Base-by-base conservation (phyloP, 2,797 vertebrate genomes). In the Anguilla obscura region DNA sequence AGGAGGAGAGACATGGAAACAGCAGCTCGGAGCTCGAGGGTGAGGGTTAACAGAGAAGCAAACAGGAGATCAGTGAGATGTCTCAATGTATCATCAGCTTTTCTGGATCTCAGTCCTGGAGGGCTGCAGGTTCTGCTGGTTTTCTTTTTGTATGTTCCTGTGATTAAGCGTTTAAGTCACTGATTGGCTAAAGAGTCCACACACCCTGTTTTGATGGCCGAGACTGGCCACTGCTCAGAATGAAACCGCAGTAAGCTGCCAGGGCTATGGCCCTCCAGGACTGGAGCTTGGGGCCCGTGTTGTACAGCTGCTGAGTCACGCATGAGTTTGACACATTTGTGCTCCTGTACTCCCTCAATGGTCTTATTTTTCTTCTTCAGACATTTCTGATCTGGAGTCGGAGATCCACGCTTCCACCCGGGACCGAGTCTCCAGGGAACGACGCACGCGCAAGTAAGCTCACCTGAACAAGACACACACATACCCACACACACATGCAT, bases 1-100 rank as follows among this genome's bases (percentile, higher is more conserved):
- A 96, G 87, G 0, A 96, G 24, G 96, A 95, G 71, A 91, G 5
- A 0, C 93, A 40, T 36, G 83, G 33, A 21, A 87, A 93, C 90
- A 96, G 95, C 91, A 99, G 97, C 95, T 99, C 98, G 0, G 93
- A 88, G 4, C 91, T 98, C 89, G 98, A 99, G 0, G 98, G 99
- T 99, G 94, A 94, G 93, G 16, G 27, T 60, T 27, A 21, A 40
- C 18, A 8, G 36, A 7, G 74, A 16, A 18, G 40, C 18, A 21
- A 40, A 80, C 76, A 7, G 16, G n/a, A 30, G 14, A 66, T 66
- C 14, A 56, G 54, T 18, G 54, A 56, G 54, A 40, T 1, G 7
- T 74, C 66, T 33, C 8, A 16, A 71, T 71, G 30, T 10, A 27
- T 5, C 36, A 74, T 74, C 71, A 14, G 30, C 27, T 74, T 36